These are phyloP conservation scores for Rousettus madagascariensis DNA, from an alignment of 2,797 vertebrate species.

Conservation along the genomic window DNA sequence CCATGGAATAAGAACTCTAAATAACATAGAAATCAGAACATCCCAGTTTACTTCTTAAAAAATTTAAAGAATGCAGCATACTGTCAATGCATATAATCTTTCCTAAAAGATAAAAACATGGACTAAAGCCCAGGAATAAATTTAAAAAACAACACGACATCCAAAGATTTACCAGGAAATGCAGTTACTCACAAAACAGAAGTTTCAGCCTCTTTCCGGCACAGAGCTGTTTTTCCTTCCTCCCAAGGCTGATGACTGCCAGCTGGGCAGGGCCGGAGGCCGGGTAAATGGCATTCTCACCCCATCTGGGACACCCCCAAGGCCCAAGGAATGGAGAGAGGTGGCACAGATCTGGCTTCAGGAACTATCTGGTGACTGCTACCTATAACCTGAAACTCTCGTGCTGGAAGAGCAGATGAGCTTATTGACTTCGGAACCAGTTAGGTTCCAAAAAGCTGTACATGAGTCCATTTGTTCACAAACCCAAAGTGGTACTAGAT, in stretches of 20 bases:
- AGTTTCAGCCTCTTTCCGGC: slow-evolving; percentile 14
- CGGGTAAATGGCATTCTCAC: not conserved
- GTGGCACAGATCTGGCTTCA: not conserved
- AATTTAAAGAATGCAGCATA: slow-evolving; percentile 7
- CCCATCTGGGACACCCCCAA: not conserved
- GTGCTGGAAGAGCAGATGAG: not conserved
- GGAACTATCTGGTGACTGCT: not conserved
- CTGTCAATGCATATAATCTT: not conserved
- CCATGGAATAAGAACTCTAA: not conserved
- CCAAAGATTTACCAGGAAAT: slow-evolving; percentile 3
- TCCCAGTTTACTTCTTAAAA: not conserved
- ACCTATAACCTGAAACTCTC: not conserved
- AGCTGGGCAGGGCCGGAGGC: not conserved
- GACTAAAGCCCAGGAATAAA: not conserved
- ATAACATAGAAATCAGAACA: slow-evolving; percentile 23
- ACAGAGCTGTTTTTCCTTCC: not conserved
- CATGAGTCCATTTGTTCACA: slow-evolving; percentile 27
- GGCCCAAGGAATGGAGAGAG: not conserved
- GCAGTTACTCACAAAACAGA: slow-evolving; percentile 28
- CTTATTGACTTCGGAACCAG: not conserved
- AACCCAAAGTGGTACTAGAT: slow-evolving; percentile 34
- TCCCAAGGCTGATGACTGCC: not conserved
- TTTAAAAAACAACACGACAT: slow-evolving; percentile 11
- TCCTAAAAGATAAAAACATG: slow-evolving; percentile 37
- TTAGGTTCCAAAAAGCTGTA: slow-evolving; percentile 20